Percentiles rank a stretch among this genome's conserved stretches.
Conservation (phyloP, 2,797 vertebrate species). For the Tympanoctomys barrerae region DNA sequence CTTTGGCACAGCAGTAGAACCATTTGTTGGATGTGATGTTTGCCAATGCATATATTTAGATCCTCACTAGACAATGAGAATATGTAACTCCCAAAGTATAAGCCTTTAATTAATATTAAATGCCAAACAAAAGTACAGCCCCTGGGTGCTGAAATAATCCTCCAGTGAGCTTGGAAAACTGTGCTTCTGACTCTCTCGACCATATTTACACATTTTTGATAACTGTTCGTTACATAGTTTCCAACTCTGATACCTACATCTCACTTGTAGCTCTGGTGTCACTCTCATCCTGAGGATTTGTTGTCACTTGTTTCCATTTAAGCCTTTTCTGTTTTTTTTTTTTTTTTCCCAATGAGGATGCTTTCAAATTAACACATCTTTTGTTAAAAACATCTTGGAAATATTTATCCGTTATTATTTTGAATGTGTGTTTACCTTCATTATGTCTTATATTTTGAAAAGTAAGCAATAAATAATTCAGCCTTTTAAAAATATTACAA, state of each 20-base stretch:
- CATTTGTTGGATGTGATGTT: neutral
- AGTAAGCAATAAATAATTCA: conserved; percentile 14
- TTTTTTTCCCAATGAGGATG: neutral
- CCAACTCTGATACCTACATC: neutral
- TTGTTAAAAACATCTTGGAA: neutral
- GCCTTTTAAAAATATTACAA: neutral
- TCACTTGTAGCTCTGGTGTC: neutral
- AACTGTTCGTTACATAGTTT: neutral
- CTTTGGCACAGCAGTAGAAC: neutral
- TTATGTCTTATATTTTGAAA: neutral
- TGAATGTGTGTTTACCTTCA: neutral
- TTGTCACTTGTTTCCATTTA: neutral
- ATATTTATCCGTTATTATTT: neutral
- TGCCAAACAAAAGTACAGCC: neutral
- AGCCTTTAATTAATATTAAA: conserved; percentile 3
- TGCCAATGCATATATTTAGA: neutral
- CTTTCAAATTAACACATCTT: neutral
- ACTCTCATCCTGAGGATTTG: neutral
- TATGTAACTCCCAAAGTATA: neutral
- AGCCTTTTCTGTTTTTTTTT: neutral
- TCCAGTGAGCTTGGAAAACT: neutral
- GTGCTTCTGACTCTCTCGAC: neutral
- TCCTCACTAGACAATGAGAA: neutral
- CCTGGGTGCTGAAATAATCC: neutral
- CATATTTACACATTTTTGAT: neutral